These are phyloP conservation scores for Hypotaenidia okinawae DNA, from an alignment of 2,797 vertebrate genomes.

Conservation along the genomic window DNA sequence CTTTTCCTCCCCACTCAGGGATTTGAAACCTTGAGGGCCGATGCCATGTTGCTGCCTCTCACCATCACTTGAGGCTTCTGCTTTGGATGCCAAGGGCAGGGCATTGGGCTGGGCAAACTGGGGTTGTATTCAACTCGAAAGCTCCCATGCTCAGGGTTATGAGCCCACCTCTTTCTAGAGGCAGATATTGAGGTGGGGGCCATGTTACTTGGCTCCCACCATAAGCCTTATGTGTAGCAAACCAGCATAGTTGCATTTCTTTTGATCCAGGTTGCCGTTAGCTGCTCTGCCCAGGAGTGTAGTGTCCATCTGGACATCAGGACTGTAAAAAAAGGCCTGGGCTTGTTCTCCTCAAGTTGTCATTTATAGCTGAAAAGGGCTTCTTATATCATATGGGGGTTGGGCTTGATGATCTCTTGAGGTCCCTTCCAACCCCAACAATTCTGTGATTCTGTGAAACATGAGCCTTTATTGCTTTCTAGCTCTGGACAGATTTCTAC, in stretches of 20 bases:
- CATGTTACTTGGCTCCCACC: background rate
- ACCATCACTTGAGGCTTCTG: background rate
- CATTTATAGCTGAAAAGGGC: background rate
- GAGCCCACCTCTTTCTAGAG: background rate
- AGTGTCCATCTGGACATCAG: background rate
- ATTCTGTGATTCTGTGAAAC: too few species aligned
- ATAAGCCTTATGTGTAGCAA: background rate
- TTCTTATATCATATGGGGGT: background rate
- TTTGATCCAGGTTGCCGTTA: background rate
- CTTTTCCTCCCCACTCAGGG: background rate
- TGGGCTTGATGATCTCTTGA: too few species aligned
- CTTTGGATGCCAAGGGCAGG: fast-evolving
- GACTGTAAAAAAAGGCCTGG: background rate
- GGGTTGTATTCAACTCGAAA: background rate
- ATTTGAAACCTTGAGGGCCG: background rate
- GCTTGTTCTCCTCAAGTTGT: conserved; percentile 5
- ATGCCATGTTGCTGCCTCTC: background rate
- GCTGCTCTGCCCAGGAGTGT: background rate
- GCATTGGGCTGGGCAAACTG: background rate
- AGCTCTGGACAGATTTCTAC: background rate
- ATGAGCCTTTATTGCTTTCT: background rate
- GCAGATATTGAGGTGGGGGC: background rate
- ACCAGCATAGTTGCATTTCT: background rate
- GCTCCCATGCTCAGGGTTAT: background rate
- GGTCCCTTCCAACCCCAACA: too few species aligned